A percentile compares a stretch with the other conserved stretches of the same genome.
Evolutionary conservation across 2,888 invertebrate genomes (phyloP).

Genomic region (Alentia gelatinosa): DNA sequence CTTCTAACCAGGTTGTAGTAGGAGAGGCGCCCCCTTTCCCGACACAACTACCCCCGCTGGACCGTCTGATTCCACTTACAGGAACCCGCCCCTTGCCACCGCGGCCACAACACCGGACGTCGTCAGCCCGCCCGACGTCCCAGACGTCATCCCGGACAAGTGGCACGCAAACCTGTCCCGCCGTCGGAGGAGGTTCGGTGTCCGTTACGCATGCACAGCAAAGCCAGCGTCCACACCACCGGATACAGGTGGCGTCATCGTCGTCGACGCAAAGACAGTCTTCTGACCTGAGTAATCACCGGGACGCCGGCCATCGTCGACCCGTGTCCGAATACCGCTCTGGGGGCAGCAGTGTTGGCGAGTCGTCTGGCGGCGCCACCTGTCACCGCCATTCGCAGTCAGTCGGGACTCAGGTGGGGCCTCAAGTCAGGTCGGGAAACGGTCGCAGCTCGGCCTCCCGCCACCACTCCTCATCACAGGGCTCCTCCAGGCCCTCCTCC

Average conservation of each 20-base stretch:
- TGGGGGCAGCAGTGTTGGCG: not conserved
- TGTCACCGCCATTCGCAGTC: conserved; percentile 22
- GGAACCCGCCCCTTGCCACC: not conserved
- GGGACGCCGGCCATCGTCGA: not conserved
- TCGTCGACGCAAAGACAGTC: conserved; percentile 7
- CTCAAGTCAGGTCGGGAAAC: not conserved
- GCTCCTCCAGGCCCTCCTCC: not conserved
- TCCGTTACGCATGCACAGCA: not conserved
- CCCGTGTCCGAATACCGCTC: not conserved
- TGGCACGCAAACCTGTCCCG: not conserved
- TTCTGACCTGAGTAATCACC: not conserved
- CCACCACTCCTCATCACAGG: not conserved
- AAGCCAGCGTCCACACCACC: not conserved
- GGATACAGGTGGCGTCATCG: not conserved
- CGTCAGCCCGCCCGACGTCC: conserved; percentile 5
- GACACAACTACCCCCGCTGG: conserved; percentile 8
- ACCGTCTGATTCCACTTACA: not conserved
- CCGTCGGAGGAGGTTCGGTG: not conserved
- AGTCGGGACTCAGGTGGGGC: not conserved
- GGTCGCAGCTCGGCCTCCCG: not conserved
- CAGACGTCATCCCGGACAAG: not conserved
- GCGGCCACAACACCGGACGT: not conserved
- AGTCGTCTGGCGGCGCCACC: not conserved
- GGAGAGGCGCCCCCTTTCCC: not conserved
- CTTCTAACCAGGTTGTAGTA: not conserved